These are phyloP conservation scores for Himalopsyche japonica DNA, from an alignment of 2,888 invertebrate genomes.

Conservation along the genomic window DNA sequence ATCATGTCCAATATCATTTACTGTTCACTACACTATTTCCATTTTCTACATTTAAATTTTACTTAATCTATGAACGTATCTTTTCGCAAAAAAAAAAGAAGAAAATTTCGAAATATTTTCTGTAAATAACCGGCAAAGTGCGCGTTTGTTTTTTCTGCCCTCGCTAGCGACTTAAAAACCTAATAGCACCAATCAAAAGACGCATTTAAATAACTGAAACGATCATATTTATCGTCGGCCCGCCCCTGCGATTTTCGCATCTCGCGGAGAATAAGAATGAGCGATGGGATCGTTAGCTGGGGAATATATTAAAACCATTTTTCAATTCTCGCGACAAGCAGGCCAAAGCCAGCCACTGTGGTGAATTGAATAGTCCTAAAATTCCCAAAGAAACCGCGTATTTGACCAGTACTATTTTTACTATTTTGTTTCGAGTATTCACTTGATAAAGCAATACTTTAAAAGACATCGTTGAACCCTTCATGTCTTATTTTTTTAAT, in stretches of 20 bases:
- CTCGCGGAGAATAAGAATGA: constrained; percentile 37
- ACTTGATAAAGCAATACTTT: too few relatives aligned
- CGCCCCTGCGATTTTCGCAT: constrained; percentile 11
- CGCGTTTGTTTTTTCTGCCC: background rate
- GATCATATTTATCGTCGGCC: background rate
- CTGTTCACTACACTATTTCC: too few relatives aligned
- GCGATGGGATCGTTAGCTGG: constrained; percentile 37
- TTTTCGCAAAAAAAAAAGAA: background rate
- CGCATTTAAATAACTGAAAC: background rate
- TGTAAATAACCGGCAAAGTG: background rate
- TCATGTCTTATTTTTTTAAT: too few relatives aligned
- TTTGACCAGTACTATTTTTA: background rate
- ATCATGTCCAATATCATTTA: too few relatives aligned
- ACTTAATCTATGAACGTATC: too few relatives aligned
- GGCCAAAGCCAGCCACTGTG: constrained; percentile 15
- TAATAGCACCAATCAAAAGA: background rate
- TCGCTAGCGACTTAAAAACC: background rate
- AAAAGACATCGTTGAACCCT: too few relatives aligned
- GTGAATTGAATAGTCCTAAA: constrained; percentile 1
- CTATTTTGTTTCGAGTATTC: too few relatives aligned
- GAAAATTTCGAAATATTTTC: background rate
- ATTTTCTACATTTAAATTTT: too few relatives aligned
- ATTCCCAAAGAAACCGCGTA: background rate
- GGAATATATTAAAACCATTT: constrained; percentile 41
- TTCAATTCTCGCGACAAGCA: constrained; percentile 36